phyloP scores from a whole-genome alignment of 2,888 invertebrate species.

The Sarcophaga carnaria region DNA sequence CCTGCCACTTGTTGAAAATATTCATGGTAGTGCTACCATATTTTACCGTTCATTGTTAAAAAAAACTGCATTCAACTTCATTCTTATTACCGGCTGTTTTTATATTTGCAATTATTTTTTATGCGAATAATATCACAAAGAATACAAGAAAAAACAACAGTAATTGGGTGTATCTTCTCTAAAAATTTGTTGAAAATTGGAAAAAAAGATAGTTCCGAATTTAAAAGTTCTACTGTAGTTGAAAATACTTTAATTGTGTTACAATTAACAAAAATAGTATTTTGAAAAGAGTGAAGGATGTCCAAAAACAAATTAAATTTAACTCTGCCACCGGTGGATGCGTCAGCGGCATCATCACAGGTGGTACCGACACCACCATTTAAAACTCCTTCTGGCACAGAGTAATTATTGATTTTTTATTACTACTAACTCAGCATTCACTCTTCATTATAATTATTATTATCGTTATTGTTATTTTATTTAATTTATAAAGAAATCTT shows the following conservation, averaged over 20 bases:
- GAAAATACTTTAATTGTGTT: not conserved
- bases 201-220: not conserved
- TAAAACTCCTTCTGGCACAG: constrained; percentile 82
- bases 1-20: not conserved
- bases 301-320: constrained; percentile 96
- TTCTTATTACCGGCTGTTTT: constrained; percentile 53
- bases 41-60: not conserved
- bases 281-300: constrained; percentile 82
- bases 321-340: constrained; percentile 94
- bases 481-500: no score
- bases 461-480: constrained; percentile 26
- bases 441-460: constrained; percentile 50
- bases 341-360: constrained; percentile 83
- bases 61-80: constrained; percentile 15
- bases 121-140: constrained; percentile 30
- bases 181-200: constrained; percentile 2
- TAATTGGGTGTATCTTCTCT: constrained; percentile 57
- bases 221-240: not conserved
- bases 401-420: constrained; percentile 78
- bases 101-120: constrained; percentile 24
- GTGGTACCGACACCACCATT: constrained; percentile 83
- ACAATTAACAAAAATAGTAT: not conserved
- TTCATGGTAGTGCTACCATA: not conserved
- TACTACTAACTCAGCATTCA: not conserved
- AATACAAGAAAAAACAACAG: constrained; percentile 54